Evolutionary conservation across 2,888 invertebrate species (phyloP).

Genomic region (Neoitamus cyanurus): DNA sequence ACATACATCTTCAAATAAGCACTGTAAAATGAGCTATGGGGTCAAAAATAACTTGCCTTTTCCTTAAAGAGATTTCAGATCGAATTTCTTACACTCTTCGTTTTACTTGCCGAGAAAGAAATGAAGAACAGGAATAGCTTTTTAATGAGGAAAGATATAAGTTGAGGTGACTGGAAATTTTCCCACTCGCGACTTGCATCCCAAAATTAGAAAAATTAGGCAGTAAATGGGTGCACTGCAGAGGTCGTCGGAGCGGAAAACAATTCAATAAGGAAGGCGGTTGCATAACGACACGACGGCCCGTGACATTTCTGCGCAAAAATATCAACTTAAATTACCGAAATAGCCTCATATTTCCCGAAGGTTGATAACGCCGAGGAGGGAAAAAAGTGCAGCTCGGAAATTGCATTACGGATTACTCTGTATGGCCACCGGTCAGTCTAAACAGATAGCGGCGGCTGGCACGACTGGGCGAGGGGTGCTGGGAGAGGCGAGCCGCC

Average conservation of each 20-base stretch:
- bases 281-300: slow-evolving; percentile 22
- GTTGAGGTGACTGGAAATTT: background rate
- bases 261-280: slow-evolving; percentile 27
- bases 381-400: slow-evolving; percentile 27
- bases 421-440: slow-evolving; percentile 40
- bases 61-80: background rate
- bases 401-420: slow-evolving; percentile 44
- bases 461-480: background rate
- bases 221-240: background rate
- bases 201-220: background rate
- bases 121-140: background rate
- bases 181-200: background rate
- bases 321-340: slow-evolving; percentile 39
- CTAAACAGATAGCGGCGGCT: slow-evolving; percentile 40
- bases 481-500: background rate
- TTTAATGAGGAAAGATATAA: background rate
- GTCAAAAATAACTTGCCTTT: background rate
- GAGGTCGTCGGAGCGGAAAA: background rate
- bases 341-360: slow-evolving; percentile 42
- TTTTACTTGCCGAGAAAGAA: background rate
- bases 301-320: slow-evolving; percentile 18
- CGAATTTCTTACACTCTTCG: background rate
- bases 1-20: background rate
- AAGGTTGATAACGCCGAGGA: slow-evolving; percentile 33
- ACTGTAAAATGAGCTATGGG: background rate